These are phyloP conservation scores for Sphecodes monilicornis DNA, from an alignment of 2,888 invertebrate genomes.

Conservation along the genomic window DNA sequence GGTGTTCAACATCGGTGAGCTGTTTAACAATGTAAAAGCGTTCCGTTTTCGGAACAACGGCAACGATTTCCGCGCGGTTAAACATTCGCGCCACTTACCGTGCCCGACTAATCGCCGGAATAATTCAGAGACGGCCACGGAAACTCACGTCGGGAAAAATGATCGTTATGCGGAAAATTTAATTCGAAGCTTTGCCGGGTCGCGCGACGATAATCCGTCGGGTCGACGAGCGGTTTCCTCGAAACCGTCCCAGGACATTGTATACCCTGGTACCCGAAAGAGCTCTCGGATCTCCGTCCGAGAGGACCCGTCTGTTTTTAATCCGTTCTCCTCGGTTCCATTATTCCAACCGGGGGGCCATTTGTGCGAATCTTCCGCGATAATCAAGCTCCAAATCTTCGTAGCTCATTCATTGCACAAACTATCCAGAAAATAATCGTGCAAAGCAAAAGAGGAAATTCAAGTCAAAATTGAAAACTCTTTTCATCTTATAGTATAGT, in stretches of 20 bases:
- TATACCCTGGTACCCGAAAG: not conserved
- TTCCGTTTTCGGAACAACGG: not conserved
- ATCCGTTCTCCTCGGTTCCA: not conserved
- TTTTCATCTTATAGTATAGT: no score
- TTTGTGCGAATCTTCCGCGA: not conserved
- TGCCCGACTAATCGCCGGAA: constrained; percentile 20
- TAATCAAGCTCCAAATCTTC: not conserved
- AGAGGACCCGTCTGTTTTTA: not conserved
- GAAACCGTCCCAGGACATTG: not conserved
- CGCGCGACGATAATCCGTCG: constrained; percentile 7
- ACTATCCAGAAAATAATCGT: no score
- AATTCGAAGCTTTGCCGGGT: constrained; percentile 28
- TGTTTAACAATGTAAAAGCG: constrained; percentile 18
- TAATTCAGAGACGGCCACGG: constrained; percentile 7
- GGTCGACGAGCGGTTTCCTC: not conserved
- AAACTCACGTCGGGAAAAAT: constrained; percentile 7
- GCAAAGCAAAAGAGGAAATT: no score
- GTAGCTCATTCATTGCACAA: no score
- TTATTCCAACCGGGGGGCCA: not conserved
- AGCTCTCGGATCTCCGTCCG: not conserved
- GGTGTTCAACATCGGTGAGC: constrained; percentile 26
- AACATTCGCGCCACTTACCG: constrained; percentile 14
- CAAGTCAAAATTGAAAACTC: no score
- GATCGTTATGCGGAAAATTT: constrained; percentile 15
- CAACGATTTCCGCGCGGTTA: constrained; percentile 23